These are phyloP conservation scores for Sipha flava DNA, from an alignment of 1,140 invertebrate genomes.

Conservation along the genomic window DNA sequence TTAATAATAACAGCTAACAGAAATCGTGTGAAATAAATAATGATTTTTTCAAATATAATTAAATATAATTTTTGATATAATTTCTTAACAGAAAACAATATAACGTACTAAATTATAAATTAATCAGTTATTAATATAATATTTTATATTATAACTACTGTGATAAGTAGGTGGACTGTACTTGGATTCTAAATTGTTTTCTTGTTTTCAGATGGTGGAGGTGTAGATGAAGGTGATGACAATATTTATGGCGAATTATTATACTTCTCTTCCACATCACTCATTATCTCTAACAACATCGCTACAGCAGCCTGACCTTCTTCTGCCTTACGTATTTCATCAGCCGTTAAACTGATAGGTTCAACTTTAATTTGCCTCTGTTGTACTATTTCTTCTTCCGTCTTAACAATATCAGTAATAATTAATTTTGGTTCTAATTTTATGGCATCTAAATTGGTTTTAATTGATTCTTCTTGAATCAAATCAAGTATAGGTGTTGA, in stretches of 20 bases:
- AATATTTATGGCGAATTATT: not conserved
- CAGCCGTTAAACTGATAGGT: constrained; percentile 9
- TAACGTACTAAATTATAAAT: too few species aligned
- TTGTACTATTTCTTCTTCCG: not conserved
- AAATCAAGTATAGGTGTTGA: not conserved
- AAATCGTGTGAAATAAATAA: too few species aligned
- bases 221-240: too few species aligned
- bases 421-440: not conserved
- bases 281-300: constrained; percentile 26
- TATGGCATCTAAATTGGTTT: not conserved
- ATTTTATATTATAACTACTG: too few species aligned
- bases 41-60: too few species aligned
- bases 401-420: not conserved
- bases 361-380: not conserved
- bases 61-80: too few species aligned
- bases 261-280: constrained; percentile 9
- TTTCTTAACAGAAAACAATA: too few species aligned
- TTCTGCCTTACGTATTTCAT: constrained; percentile 31
- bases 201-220: too few species aligned
- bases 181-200: not conserved
- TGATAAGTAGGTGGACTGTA: constrained; percentile 5
- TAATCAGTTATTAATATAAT: too few species aligned
- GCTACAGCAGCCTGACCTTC: constrained; percentile 25
- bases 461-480: not conserved
- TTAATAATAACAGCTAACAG: too few species aligned